Percentiles rank a stretch among this genome's conserved stretches.
phyloP scores from a whole-genome alignment of 1,140 invertebrate species.

The Rhynchophorus ferrugineus region DNA sequence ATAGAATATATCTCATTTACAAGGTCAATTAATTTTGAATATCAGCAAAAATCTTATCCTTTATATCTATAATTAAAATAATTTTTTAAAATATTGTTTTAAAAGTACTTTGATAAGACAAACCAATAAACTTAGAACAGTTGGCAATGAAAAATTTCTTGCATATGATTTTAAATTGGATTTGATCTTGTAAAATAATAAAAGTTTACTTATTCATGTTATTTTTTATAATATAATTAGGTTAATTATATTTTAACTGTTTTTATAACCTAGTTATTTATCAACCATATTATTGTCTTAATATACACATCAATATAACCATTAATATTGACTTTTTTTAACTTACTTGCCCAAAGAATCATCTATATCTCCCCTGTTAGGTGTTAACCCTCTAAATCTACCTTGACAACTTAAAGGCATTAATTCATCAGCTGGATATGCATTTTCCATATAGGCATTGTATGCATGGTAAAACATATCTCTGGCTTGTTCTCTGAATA shows the following conservation, averaged over 20 bases:
- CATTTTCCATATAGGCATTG: slow-evolving; percentile 92
- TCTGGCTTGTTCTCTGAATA: slow-evolving; percentile 68
- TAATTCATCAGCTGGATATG: slow-evolving; percentile 95
- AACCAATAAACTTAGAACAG: neutral
- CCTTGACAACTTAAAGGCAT: slow-evolving; percentile 96
- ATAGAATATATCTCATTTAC: neutral
- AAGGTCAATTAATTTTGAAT: slow-evolving; percentile 9
- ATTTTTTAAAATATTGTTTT: no score
- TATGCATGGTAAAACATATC: slow-evolving; percentile 99
- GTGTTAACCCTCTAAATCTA: slow-evolving; percentile 75
- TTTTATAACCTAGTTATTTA: neutral
- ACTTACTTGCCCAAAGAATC: slow-evolving; percentile 93
- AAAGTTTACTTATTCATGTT: no score
- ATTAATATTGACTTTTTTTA: neutral
- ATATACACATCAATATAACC: no score
- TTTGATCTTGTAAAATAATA: no score
- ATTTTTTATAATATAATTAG: no score
- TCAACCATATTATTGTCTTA: no score
- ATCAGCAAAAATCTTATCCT: slow-evolving; percentile 14
- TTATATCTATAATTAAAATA: no score
- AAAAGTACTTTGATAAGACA: neutral
- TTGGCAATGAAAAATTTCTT: no score
- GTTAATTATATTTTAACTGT: no score
- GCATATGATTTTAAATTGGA: no score
- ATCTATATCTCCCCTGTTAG: slow-evolving; percentile 90